These are phyloP conservation scores for Brachyistius frenatus DNA, from an alignment of 2,113 vertebrate genomes.

Conservation along the genomic window DNA sequence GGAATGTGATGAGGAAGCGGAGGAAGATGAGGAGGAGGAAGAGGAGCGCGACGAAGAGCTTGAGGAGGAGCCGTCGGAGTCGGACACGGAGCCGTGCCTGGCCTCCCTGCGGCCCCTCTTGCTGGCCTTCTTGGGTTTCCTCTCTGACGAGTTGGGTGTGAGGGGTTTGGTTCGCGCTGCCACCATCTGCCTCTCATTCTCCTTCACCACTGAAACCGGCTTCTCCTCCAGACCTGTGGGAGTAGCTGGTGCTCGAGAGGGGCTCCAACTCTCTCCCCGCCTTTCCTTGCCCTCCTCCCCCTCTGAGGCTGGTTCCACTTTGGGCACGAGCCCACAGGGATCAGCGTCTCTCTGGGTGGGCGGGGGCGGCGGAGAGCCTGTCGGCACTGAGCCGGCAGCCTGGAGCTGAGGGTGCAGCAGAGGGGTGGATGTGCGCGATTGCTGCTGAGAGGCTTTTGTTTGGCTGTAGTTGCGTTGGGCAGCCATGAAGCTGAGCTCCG, in stretches of 20 bases:
- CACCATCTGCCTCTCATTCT: conserved; percentile 89
- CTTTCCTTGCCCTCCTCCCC: conserved; percentile 85
- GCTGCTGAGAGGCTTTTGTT: conserved; percentile 85
- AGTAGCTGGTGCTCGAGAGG: conserved; percentile 81
- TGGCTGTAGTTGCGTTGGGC: conserved; percentile 95
- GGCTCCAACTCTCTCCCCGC: conserved; percentile 86
- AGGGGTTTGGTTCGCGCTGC: conserved; percentile 96
- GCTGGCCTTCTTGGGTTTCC: conserved; percentile 88
- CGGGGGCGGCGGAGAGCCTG: conserved; percentile 86
- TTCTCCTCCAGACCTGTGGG: conserved; percentile 87
- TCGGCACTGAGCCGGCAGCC: conserved; percentile 78
- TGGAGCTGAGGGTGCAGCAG: conserved; percentile 86
- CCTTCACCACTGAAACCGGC: conserved; percentile 71
- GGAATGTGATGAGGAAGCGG: conserved; percentile 90
- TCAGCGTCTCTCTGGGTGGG: conserved; percentile 83
- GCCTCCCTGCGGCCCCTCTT: conserved; percentile 83
- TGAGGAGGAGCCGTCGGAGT: conserved; percentile 88
- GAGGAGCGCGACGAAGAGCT: conserved; percentile 93
- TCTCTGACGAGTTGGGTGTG: conserved; percentile 91
- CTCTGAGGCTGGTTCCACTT: conserved; percentile 89
- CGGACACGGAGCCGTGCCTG: conserved; percentile 87
- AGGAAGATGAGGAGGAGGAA: conserved; percentile 94
- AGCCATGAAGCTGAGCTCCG: conserved; percentile 95
- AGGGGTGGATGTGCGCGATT: conserved; percentile 86
- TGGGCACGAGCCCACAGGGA: conserved; percentile 77